Conservation (phyloP, 2,113 vertebrate species). For the Sterrhoptilus dennistouni region DNA sequence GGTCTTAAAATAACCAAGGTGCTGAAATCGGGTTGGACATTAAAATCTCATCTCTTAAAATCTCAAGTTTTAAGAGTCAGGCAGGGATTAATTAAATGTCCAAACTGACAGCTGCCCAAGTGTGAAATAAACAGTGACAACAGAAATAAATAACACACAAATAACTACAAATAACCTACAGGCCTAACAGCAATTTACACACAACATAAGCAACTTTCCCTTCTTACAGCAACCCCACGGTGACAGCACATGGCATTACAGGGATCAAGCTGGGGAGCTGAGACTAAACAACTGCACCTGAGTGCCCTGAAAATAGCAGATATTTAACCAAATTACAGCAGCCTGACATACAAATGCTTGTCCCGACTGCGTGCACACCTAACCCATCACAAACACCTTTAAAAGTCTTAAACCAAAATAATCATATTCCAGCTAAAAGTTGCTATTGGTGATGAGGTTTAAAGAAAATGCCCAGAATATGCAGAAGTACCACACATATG, state of each 20-base stretch:
- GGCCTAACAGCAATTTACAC: background rate
- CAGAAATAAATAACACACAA: background rate
- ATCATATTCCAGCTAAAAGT: background rate
- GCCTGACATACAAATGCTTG: background rate
- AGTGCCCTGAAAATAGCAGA: background rate
- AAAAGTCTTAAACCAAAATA: background rate
- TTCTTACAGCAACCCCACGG: background rate
- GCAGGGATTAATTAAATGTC: background rate
- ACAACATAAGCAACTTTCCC: background rate
- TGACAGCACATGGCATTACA: background rate
- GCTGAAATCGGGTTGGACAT: background rate
- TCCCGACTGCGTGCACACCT: background rate
- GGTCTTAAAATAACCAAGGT: background rate
- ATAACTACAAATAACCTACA: background rate
- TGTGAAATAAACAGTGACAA: background rate
- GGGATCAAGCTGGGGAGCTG: background rate
- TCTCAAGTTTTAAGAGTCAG: background rate
- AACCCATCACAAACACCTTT: background rate
- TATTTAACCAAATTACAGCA: background rate
- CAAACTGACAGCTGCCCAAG: background rate
- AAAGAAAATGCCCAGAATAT: background rate
- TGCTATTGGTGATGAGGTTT: background rate
- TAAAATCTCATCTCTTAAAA: background rate
- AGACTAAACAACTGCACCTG: background rate
- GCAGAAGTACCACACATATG: background rate